Conservation (phyloP, 2,797 vertebrate species). For the Cetoscarus ocellatus region DNA sequence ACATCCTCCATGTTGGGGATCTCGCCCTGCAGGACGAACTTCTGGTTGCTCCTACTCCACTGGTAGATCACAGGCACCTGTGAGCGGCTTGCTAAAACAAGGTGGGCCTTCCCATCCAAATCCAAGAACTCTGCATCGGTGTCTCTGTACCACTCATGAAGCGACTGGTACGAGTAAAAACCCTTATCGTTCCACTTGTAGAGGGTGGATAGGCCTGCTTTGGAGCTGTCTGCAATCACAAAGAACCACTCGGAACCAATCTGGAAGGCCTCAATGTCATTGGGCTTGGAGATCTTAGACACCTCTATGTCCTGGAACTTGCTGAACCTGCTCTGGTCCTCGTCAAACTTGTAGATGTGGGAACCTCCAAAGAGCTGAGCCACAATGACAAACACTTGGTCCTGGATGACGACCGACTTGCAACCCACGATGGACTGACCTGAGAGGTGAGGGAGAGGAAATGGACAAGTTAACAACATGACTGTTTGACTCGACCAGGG, state of each 20-base stretch:
- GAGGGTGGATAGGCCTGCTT: slow-evolving; percentile 96
- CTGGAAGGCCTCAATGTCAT: slow-evolving; percentile 96
- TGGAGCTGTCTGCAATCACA: slow-evolving; percentile 97
- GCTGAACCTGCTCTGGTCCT: slow-evolving; percentile 96
- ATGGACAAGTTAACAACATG: not conserved
- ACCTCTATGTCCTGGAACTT: slow-evolving; percentile 99
- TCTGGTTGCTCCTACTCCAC: slow-evolving; percentile 93
- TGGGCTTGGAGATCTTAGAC: slow-evolving; percentile 97
- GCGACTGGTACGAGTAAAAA: slow-evolving; percentile 96
- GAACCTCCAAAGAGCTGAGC: slow-evolving; percentile 98
- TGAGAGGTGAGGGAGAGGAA: slow-evolving; percentile 59
- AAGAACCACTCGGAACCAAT: slow-evolving; percentile 95
- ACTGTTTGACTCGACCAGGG: not conserved
- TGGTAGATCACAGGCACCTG: slow-evolving; percentile 97
- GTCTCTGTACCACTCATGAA: slow-evolving; percentile 98
- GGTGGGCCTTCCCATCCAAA: slow-evolving; percentile 93
- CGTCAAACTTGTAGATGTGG: slow-evolving; percentile 97
- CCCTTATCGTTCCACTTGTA: slow-evolving; percentile 99
- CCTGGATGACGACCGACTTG: slow-evolving; percentile 93
- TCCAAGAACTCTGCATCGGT: slow-evolving; percentile 95
- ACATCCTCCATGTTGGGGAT: slow-evolving; percentile 99
- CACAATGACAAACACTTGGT: slow-evolving; percentile 97
- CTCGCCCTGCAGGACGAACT: slow-evolving; percentile 92
- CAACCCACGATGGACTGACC: slow-evolving; percentile 98
- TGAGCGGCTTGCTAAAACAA: slow-evolving; percentile 95